These are phyloP conservation scores for Drosophila meridiana DNA, from an alignment of 2,888 invertebrate species.

Conservation along the genomic window DNA sequence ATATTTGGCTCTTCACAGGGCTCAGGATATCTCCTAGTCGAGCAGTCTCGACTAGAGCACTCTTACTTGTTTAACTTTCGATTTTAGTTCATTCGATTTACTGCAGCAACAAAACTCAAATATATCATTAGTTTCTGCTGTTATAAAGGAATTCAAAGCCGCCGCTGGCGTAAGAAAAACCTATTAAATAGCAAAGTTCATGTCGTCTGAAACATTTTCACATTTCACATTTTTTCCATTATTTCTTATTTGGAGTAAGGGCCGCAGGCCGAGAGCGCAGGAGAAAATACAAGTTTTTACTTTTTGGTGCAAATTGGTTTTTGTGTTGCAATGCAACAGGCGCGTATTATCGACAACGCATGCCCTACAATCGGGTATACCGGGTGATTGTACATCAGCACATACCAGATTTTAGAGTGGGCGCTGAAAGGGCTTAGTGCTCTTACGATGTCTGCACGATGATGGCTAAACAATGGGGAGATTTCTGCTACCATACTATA, in stretches of 20 bases:
- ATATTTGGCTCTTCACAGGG: no score
- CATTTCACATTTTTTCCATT: background rate
- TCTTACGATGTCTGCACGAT: no score
- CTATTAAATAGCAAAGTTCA: slow-evolving; percentile 14
- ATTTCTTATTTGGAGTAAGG: background rate
- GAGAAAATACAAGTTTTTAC: slow-evolving; percentile 6
- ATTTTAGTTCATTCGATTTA: slow-evolving; percentile 3
- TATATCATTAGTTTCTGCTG: slow-evolving; percentile 33
- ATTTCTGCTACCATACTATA: no score
- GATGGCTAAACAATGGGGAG: no score
- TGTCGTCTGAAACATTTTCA: slow-evolving; percentile 6
- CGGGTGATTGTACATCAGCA: no score
- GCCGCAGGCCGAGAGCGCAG: slow-evolving; percentile 12
- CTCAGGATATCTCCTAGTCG: no score
- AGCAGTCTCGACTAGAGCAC: no score
- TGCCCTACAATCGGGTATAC: no score
- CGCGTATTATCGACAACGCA: no score
- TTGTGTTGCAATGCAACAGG: no score
- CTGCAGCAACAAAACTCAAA: background rate
- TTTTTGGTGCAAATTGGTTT: background rate
- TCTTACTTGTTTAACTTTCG: background rate
- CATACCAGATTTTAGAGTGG: no score
- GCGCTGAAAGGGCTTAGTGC: no score
- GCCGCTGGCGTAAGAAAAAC: slow-evolving; percentile 41
- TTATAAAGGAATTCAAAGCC: slow-evolving; percentile 22